A percentile compares a stretch with the other conserved stretches of the same genome.
Conservation (phyloP, 2,113 vertebrate genomes). For the Anseranas semipalmata region DNA sequence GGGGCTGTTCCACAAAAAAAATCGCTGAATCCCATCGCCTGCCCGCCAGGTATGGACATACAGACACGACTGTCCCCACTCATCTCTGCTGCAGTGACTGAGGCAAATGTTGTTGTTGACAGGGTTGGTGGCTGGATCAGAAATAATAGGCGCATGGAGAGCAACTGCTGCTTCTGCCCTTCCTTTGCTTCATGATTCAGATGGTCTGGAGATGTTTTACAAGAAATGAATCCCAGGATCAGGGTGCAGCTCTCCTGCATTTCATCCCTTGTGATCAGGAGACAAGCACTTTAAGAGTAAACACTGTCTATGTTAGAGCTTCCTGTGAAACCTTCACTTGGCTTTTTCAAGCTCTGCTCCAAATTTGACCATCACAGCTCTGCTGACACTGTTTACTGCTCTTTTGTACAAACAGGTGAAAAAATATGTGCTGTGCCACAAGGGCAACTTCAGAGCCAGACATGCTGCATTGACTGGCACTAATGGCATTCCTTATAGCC, state of each 20-base stretch:
- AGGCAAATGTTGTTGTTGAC: background rate
- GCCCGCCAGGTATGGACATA: accelerated
- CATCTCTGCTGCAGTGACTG: background rate
- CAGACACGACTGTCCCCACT: accelerated
- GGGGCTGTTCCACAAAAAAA: background rate
- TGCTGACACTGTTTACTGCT: background rate
- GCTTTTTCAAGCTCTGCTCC: background rate
- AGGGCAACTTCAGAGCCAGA: background rate
- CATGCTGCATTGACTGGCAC: background rate
- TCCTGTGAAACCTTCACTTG: background rate
- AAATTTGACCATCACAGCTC: background rate
- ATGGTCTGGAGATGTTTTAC: background rate
- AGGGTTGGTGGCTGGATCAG: background rate
- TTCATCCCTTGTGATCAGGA: background rate
- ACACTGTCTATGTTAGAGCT: background rate
- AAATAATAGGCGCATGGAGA: background rate
- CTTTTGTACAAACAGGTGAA: background rate
- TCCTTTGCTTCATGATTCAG: background rate
- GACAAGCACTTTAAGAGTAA: background rate
- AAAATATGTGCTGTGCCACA: background rate
- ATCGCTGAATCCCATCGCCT: background rate
- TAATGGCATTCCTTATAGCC: background rate
- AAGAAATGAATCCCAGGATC: background rate
- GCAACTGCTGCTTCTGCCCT: background rate
- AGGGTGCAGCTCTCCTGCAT: background rate